A percentile compares a stretch with the other conserved stretches of the same genome.
Evolutionary conservation across 2,113 vertebrate genomes (phyloP).

Genomic region (Aegithalos caudatus): DNA sequence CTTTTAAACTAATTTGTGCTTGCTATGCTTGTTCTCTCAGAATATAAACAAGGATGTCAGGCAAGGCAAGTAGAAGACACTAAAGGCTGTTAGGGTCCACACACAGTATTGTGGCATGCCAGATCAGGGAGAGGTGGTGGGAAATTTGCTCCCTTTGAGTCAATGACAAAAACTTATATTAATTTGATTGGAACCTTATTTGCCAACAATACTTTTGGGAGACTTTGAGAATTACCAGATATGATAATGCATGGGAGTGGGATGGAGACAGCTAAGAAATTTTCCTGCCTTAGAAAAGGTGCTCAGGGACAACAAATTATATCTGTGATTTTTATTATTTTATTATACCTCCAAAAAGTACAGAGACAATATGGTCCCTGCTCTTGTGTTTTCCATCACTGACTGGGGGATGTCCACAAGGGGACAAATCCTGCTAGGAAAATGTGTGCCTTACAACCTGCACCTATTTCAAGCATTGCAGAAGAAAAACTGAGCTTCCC

Average conservation of each 20-base stretch:
- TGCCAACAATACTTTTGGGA: neutral
- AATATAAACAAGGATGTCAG: neutral
- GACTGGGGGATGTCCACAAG: neutral
- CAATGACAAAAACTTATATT: neutral
- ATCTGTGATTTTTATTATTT: neutral
- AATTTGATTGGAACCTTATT: neutral
- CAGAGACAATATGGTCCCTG: neutral
- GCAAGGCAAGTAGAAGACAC: neutral
- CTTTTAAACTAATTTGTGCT: neutral
- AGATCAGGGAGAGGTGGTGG: neutral
- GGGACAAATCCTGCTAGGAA: neutral
- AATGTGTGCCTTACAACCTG: neutral
- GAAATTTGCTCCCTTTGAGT: neutral
- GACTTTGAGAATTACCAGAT: neutral
- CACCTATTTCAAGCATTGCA: neutral
- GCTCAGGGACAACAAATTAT: neutral
- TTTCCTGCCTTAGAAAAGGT: neutral
- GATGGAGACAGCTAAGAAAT: neutral
- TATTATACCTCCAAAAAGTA: too few relatives aligned
- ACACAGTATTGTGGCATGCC: neutral
- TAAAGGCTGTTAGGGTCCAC: neutral
- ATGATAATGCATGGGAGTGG: rapidly evolving
- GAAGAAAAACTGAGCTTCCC: neutral
- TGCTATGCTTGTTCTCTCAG: neutral
- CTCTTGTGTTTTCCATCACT: neutral